These are phyloP conservation scores for Larimichthys polyactis DNA, from an alignment of 2,113 vertebrate species.

Conservation along the genomic window DNA sequence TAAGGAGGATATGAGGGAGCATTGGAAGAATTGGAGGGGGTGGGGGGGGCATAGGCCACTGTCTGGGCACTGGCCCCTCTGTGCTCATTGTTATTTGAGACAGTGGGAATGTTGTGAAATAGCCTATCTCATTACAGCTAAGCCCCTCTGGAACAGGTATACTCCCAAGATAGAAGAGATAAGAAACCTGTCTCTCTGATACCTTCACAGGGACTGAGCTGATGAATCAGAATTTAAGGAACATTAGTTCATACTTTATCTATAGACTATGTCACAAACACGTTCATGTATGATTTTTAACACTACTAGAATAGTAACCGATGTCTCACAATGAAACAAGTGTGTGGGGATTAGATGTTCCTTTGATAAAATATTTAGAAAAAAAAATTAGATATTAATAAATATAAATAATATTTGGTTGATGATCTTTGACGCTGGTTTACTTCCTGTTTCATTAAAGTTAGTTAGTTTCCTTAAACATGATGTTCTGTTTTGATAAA, in stretches of 20 bases:
- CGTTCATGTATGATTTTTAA: not conserved
- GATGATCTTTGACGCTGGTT: too few relatives aligned
- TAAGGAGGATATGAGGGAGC: constrained; percentile 48
- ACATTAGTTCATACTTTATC: not conserved
- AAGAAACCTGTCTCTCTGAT: constrained; percentile 20
- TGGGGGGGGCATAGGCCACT: constrained; percentile 34
- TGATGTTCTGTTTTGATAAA: not conserved
- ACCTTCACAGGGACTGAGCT: not conserved
- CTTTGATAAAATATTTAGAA: too few relatives aligned
- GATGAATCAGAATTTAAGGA: not conserved
- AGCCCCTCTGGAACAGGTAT: constrained; percentile 37
- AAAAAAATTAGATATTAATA: too few relatives aligned
- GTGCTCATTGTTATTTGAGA: constrained; percentile 50
- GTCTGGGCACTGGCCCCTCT: constrained; percentile 51
- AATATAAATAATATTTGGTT: too few relatives aligned
- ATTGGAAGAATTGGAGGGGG: constrained; percentile 8
- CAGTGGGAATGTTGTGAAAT: constrained; percentile 42
- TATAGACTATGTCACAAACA: not conserved
- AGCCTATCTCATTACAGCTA: constrained; percentile 47
- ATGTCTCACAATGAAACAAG: too few relatives aligned
- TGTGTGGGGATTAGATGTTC: too few relatives aligned
- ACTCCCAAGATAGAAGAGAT: constrained; percentile 15
- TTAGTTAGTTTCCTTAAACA: too few relatives aligned
- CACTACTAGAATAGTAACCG: too few relatives aligned
- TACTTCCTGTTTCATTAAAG: too few relatives aligned